A percentile compares a stretch with the other conserved stretches of the same genome.
Conservation (phyloP, 2,797 vertebrate genomes). For the Geotria australis region DNA sequence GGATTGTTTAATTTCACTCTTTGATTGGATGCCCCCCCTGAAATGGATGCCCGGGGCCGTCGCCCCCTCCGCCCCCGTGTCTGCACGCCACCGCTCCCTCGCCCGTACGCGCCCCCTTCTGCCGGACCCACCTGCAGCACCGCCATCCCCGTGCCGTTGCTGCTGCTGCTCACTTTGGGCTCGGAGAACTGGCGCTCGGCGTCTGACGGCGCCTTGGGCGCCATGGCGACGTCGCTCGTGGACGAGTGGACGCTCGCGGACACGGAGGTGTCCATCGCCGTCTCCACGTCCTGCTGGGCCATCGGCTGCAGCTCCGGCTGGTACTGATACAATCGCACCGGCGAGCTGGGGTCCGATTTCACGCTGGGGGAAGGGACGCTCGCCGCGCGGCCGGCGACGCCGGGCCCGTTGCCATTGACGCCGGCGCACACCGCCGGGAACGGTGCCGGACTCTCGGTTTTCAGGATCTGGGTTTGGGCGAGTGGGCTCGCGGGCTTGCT, state of each 20-base stretch:
- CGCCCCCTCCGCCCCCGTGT: no score
- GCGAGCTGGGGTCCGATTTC: neutral
- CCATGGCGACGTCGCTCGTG: neutral
- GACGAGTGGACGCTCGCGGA: neutral
- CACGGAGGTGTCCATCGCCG: conserved; percentile 15
- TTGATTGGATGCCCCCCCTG: no score
- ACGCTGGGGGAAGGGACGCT: neutral
- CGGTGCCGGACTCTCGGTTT: neutral
- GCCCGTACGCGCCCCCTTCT: conserved; percentile 3
- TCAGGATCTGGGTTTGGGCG: neutral
- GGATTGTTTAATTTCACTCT: no score
- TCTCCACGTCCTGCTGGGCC: conserved; percentile 5
- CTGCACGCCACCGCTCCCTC: conserved; percentile 4
- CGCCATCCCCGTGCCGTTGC: rapidly evolving
- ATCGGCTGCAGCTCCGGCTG: conserved; percentile 35
- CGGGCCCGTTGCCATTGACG: neutral
- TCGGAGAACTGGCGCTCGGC: neutral
- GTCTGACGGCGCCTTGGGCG: neutral
- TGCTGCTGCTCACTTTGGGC: neutral
- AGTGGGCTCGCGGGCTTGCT: neutral
- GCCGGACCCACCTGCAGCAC: neutral
- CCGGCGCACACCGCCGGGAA: neutral
- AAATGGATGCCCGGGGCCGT: no score
- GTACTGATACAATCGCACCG: neutral
- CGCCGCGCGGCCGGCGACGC: neutral